Evolutionary conservation across 53 echinoderm and acorn worm genomes (phyloP).

Genomic region (Antedon mediterranea): DNA sequence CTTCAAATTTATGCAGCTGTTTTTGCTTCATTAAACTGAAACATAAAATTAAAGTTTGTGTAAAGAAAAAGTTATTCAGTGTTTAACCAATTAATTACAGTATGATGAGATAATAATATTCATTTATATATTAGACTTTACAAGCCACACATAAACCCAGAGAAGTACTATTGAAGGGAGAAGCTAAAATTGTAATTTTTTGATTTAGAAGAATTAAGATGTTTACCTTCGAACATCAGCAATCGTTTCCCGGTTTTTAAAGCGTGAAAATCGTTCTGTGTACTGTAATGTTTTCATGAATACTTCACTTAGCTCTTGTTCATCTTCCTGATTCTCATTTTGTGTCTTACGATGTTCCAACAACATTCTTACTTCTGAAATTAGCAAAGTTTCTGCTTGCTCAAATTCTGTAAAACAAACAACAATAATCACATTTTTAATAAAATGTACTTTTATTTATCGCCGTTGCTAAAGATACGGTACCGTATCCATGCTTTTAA

Average conservation of each 20-base stretch:
- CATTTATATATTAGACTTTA: no score
- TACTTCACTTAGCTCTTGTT: conserved; percentile 89
- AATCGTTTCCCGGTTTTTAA: conserved; percentile 91
- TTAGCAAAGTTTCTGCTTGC: conserved; percentile 88
- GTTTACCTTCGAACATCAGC: conserved; percentile 74
- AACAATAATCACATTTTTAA: neutral
- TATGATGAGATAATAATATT: no score
- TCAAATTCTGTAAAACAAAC: conserved; percentile 58
- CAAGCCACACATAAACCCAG: no score
- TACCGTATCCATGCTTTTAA: no score
- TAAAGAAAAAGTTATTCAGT: no score
- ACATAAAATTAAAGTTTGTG: neutral
- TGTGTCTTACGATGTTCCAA: conserved; percentile 90
- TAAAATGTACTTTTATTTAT: no score
- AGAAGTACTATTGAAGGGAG: no score
- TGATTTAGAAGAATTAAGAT: no score
- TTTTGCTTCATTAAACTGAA: conserved; percentile 70
- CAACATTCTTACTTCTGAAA: conserved; percentile 83
- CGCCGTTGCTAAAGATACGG: no score
- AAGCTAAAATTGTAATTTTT: no score
- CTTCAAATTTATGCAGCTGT: conserved; percentile 87
- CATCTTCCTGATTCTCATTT: conserved; percentile 93
- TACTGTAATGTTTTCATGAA: conserved; percentile 94
- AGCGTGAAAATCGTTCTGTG: conserved; percentile 84
- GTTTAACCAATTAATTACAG: no score